Conservation (phyloP, 2,113 vertebrate genomes). For the Strigops habroptila region DNA sequence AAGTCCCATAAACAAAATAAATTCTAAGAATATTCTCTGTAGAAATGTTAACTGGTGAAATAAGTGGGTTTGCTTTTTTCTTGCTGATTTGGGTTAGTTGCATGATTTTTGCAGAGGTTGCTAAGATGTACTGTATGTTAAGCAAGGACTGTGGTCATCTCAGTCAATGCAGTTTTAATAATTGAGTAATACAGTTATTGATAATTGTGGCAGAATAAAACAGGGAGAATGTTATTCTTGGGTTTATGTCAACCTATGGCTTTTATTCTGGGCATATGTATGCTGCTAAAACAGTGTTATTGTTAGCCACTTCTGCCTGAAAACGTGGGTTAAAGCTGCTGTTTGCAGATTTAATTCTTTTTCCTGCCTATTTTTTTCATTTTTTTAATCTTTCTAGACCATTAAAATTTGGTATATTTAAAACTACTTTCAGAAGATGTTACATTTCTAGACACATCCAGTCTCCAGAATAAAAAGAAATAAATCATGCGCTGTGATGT, state of each 20-base stretch:
- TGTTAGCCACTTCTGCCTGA: not conserved
- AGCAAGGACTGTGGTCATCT: not conserved
- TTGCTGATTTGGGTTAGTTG: not conserved
- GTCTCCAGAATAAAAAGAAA: not conserved
- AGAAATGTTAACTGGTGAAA: not conserved
- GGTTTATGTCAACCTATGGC: not conserved
- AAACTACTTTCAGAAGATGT: not conserved
- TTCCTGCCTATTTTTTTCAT: not conserved
- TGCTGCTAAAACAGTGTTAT: not conserved
- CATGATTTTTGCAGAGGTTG: not conserved
- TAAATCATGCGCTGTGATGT: not conserved
- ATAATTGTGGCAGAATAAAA: not conserved
- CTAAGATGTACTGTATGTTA: not conserved
- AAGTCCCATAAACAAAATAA: not conserved
- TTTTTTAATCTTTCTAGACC: not conserved
- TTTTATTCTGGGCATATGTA: not conserved
- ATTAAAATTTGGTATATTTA: not conserved
- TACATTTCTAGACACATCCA: not conserved
- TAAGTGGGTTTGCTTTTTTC: not conserved
- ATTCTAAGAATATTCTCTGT: not conserved
- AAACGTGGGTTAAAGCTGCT: not conserved
- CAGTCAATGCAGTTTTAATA: not conserved
- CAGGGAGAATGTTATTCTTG: not conserved
- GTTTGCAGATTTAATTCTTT: not conserved
- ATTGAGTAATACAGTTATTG: not conserved